Evolutionary conservation across 2,888 invertebrate species (phyloP).

Genomic region (Agonum fuliginosum): DNA sequence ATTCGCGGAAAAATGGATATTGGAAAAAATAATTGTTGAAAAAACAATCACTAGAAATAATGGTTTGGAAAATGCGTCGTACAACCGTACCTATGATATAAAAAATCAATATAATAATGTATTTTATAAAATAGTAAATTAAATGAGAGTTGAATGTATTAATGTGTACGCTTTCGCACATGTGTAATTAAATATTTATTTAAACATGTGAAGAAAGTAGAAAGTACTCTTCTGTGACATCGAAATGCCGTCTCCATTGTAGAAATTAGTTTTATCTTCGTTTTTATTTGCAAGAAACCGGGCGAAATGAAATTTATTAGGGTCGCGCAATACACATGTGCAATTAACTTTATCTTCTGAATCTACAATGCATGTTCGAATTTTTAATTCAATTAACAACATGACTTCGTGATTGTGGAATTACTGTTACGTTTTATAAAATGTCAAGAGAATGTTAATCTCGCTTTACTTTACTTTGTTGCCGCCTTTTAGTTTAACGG

Average conservation of each 20-base stretch:
- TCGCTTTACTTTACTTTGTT: slow-evolving; percentile 44
- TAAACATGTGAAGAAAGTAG: slow-evolving; percentile 2
- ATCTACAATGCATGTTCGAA: slow-evolving; percentile 53
- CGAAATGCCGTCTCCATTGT: neutral
- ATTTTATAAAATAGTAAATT: too few species aligned
- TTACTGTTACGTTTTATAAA: slow-evolving; percentile 58
- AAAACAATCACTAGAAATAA: too few species aligned
- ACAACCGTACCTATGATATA: too few species aligned
- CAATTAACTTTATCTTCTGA: slow-evolving; percentile 46
- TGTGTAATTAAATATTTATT: too few species aligned
- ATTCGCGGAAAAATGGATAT: too few species aligned
- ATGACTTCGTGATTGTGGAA: slow-evolving; percentile 59
- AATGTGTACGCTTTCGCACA: too few species aligned
- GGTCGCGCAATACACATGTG: slow-evolving; percentile 27
- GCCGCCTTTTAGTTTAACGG: slow-evolving; percentile 25
- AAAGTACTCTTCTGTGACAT: slow-evolving; percentile 2
- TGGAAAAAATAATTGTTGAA: too few species aligned
- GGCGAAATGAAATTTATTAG: slow-evolving; percentile 41
- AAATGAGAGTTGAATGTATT: too few species aligned
- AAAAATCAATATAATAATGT: too few species aligned
- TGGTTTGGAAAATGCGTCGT: too few species aligned
- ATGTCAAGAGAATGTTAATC: slow-evolving; percentile 59
- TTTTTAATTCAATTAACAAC: slow-evolving; percentile 56
- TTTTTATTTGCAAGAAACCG: slow-evolving; percentile 2
- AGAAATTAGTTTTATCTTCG: slow-evolving; percentile 19